Evolutionary conservation across 2,888 invertebrate species (phyloP).

Genomic region (Furcula furcula): DNA sequence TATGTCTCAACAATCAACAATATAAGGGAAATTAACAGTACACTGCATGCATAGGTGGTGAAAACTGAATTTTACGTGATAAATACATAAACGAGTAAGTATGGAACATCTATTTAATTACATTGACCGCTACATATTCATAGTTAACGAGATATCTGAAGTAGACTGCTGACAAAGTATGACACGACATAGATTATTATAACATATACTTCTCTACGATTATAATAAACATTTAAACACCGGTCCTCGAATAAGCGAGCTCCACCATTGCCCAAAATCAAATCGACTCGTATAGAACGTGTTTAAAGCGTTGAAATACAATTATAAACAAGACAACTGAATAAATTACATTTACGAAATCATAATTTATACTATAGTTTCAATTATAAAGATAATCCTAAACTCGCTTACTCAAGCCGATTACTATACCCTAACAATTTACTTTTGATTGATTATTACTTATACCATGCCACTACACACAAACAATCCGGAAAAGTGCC

Average conservation of each 20-base stretch:
- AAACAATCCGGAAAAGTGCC: slow-evolving; percentile 17
- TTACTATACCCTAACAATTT: slow-evolving; percentile 23
- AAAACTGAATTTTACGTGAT: background rate
- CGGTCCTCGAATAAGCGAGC: slow-evolving; percentile 2
- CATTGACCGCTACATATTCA: background rate
- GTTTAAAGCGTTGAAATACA: background rate
- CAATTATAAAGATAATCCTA: slow-evolving; percentile 6
- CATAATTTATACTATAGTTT: slow-evolving; percentile 5
- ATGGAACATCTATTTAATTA: background rate
- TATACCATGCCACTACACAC: slow-evolving; percentile 9
- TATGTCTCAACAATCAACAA: no score
- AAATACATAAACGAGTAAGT: background rate
- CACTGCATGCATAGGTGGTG: no score
- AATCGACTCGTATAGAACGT: no score
- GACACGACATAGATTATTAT: background rate
- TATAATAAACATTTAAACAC: background rate
- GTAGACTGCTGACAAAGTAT: background rate
- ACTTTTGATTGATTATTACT: slow-evolving; percentile 15
- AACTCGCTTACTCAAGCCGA: slow-evolving; percentile 22
- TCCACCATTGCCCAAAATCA: slow-evolving; percentile 3
- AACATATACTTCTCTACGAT: background rate
- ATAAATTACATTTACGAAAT: slow-evolving; percentile 9
- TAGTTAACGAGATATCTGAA: background rate
- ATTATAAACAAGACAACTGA: slow-evolving; percentile 6
- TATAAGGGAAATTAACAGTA: no score